These are phyloP conservation scores for Lineus longissimus DNA, from an alignment of 1,140 invertebrate genomes.

Conservation along the genomic window DNA sequence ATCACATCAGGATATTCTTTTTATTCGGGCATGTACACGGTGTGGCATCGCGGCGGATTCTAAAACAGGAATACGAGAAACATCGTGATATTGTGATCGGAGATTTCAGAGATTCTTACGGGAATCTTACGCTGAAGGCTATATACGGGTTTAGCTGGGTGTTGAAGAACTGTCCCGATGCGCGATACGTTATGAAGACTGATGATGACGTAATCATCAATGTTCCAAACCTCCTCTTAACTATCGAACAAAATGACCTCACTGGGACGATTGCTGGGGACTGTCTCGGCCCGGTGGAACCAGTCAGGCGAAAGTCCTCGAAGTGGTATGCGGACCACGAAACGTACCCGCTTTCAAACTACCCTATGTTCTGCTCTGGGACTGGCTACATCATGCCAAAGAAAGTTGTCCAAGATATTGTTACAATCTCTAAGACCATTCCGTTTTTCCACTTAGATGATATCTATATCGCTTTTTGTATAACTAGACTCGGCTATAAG, in stretches of 20 bases:
- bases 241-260: constrained; percentile 21
- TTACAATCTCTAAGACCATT: constrained; percentile 28
- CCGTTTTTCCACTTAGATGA: constrained; percentile 52
- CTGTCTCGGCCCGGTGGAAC: constrained; percentile 22
- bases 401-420: constrained; percentile 29
- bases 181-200: constrained; percentile 35
- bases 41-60: constrained; percentile 3
- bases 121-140: constrained; percentile 36
- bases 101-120: constrained; percentile 36
- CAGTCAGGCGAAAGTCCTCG: constrained; percentile 26
- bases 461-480: constrained; percentile 46
- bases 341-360: constrained; percentile 24
- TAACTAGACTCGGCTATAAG: constrained; percentile 17
- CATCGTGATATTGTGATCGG: constrained; percentile 33
- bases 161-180: constrained; percentile 19
- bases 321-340: constrained; percentile 30
- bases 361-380: constrained; percentile 37
- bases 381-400: constrained; percentile 34
- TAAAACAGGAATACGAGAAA: constrained; percentile 21
- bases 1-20: constrained; percentile 37
- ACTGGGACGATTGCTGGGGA: constrained; percentile 30
- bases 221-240: constrained; percentile 24
- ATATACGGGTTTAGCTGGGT: constrained; percentile 35
- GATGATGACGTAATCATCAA: constrained; percentile 45
- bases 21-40: constrained; percentile 25